Percentiles rank a stretch among this genome's conserved stretches.
Evolutionary conservation across 2,888 invertebrate species (phyloP).

Genomic region (Meta bourneti): DNA sequence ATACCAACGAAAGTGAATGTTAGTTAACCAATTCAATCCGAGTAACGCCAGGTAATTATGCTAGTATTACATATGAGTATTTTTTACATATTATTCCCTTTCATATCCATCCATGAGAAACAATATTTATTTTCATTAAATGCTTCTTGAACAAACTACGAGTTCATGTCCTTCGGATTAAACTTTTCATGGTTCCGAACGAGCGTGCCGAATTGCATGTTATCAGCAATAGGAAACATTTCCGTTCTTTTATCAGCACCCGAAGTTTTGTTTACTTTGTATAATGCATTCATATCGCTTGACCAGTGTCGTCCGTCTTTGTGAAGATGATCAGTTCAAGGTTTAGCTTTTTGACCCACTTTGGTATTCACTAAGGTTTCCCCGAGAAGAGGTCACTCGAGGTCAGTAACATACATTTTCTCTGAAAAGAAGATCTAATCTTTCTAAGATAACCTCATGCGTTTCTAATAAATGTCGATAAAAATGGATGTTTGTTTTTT

Average conservation of each 20-base stretch:
- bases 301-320: slow-evolving; percentile 21
- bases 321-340: slow-evolving; percentile 33
- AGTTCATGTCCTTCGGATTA: too few species aligned
- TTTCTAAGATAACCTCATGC: background rate
- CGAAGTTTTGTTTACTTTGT: slow-evolving; percentile 1
- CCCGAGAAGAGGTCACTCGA: slow-evolving; percentile 4
- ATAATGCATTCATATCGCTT: slow-evolving; percentile 36
- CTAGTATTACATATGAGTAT: too few species aligned
- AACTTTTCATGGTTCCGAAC: too few species aligned
- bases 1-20: too few species aligned
- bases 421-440: background rate
- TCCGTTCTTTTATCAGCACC: slow-evolving; percentile 36
- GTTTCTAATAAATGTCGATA: background rate
- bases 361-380: background rate
- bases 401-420: slow-evolving; percentile 10
- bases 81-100: too few species aligned
- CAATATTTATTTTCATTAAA: too few species aligned
- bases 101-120: too few species aligned
- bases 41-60: too few species aligned
- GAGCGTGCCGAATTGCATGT: background rate
- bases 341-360: slow-evolving; percentile 38
- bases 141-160: too few species aligned
- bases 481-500: too few species aligned
- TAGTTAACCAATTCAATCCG: too few species aligned
- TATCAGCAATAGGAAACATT: slow-evolving; percentile 6